Evolutionary conservation across 2,888 invertebrate genomes (phyloP), one percentile per base, ranked within the genome.

Genomic region (Drosophila sordidula): DNA sequence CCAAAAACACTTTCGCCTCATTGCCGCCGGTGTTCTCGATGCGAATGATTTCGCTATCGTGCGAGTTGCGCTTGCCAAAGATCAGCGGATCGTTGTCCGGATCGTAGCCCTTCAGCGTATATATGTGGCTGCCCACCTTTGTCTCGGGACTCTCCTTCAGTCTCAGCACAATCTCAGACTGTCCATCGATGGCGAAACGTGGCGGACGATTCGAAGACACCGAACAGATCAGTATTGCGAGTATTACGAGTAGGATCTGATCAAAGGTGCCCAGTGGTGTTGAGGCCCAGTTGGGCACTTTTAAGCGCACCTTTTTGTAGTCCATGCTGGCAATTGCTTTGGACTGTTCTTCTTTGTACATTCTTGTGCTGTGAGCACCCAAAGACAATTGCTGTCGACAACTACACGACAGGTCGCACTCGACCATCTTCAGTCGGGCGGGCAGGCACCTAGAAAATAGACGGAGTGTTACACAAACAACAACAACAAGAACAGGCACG

Each of bases 161-260:
- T 91, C 97, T 94, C 87, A 98, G 94, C 75, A 98, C 97, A 87
- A 98, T 98, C 93, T 98, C 98, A 77, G 97, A 96, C 92, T 97
- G 97, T 68, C 96, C 97, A 89, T 97, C 96, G 91, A 96, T 96
- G 63, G 97, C 94, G 92, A 98, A 98, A 71, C 96, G 94, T n/a
- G 97, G 97, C 46, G 97, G 96, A 86, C 95, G 94, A 93, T 97
- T 97, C 70, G 72, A 38, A 14, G 41, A 39, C 8, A 51, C 81
- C 25, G 39, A 45, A 1, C 69, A 47, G n/a, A 81, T 55, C 44
- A 89, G 58, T 51, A 78, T 44, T 34, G 80, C 55, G 72, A 90
- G 64, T 65, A 87, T 70, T 73, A 71, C 47, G 59, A 65, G 18
- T n/a, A 65, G 29, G 8, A 49, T 49, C 14, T 41, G 56, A n/a